Percentiles rank a stretch among this genome's conserved stretches.
These are phyloP conservation scores for Sebastes umbrosus DNA, from an alignment of 2,797 vertebrate genomes.

Conservation along the genomic window DNA sequence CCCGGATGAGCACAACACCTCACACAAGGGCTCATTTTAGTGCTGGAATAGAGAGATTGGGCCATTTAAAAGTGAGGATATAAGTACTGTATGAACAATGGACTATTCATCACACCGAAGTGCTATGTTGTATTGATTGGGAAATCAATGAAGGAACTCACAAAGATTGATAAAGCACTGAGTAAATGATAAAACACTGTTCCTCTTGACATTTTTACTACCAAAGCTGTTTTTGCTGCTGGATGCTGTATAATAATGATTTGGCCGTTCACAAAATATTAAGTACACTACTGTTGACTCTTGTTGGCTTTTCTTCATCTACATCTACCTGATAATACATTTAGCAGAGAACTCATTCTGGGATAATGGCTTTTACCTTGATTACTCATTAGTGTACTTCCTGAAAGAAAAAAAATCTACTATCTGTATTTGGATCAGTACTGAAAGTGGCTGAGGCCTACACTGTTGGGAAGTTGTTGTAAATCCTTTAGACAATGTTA, in stretches of 20 bases:
- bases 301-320: background rate
- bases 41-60: background rate
- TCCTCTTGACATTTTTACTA: background rate
- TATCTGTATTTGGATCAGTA: background rate
- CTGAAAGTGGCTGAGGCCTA: background rate
- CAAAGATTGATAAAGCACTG: conserved; percentile 5
- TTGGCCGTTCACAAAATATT: background rate
- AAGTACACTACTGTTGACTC: background rate
- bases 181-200: background rate
- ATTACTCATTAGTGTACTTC: too few species aligned
- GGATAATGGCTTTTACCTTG: background rate
- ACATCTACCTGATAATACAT: background rate
- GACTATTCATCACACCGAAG: background rate
- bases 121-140: background rate
- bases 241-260: background rate
- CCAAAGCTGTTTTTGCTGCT: background rate
- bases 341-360: background rate
- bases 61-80: background rate
- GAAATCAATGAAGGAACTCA: conserved; percentile 12
- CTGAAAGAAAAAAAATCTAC: background rate
- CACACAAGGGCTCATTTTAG: background rate
- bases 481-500: background rate
- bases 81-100: background rate
- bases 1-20: background rate
- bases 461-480: background rate